Base-by-base conservation (phyloP, 2,797 vertebrate species). In the Syngnathus rostellatus region DNA sequence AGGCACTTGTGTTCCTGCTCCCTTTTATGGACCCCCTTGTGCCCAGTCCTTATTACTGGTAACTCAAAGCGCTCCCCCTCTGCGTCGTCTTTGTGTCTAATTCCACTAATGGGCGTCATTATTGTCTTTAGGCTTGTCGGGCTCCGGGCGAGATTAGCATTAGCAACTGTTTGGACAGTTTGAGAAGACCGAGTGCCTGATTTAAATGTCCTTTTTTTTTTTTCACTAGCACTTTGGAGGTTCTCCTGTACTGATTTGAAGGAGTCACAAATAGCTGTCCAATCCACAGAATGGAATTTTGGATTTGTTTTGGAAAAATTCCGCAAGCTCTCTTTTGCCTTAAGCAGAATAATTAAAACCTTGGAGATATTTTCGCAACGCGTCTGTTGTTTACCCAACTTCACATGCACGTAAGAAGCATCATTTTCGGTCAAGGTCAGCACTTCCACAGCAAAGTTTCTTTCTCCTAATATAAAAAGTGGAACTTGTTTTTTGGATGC, bases 401-500 rank as follows among this genome's bases (percentile, higher is more conserved):
- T 51, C 8, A 51, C 19, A 21, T 51, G 16, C 37, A 59, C 16
- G 17, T 39, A 59, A 39, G 37, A 8, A 39, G 38, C 37, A 9
- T 38, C 2, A 39, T 59, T 39, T 59, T 39, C 4, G 37, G 57
- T 59, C 37, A 59, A 9, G 19, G 8, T 60, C 38, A 60, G 17
- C 58, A 60, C 17, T 59, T 59, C 57, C 17, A n/a, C 1, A 39
- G 38, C 37, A 11, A 9, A 11, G 17, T 60, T 60, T 60, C 58
- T 60, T 60, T 38, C 58, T 19, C 8, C 2, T 40, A 60, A 60
- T 60, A 40, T 40, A 59, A 60, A 60, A 39, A 19, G 8, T 2
- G 19, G 37, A n/a, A 39, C 38, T 60, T 60, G 17, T 39, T 60
- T 60, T 60, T 60, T 60, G 38, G 58, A 40, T 59, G 57, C 57